Evolutionary conservation across 2,113 vertebrate genomes (phyloP).

Genomic region (Eurystomus gularis): DNA sequence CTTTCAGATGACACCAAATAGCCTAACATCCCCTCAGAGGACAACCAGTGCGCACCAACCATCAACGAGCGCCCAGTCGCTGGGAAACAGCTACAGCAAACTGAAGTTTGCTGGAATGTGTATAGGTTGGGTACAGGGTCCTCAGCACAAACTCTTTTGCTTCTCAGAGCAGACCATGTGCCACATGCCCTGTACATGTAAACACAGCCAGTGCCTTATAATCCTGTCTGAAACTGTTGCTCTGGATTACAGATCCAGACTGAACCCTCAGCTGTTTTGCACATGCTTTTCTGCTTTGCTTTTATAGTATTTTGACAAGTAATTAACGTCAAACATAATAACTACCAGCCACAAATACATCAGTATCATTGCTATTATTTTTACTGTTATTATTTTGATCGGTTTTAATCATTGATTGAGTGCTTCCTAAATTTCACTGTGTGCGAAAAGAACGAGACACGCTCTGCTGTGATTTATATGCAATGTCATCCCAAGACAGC

Average conservation of each 20-base stretch:
- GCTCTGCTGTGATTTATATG: constrained; percentile 7
- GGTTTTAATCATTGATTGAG: constrained; percentile 38
- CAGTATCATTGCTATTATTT: constrained; percentile 14
- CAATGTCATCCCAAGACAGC: background rate
- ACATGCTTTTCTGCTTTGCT: background rate
- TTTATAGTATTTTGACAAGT: background rate
- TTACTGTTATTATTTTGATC: constrained; percentile 8
- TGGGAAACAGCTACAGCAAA: background rate
- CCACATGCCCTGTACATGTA: background rate
- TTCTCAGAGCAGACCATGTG: background rate
- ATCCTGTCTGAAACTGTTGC: background rate
- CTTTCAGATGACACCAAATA: background rate
- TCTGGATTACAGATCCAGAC: background rate
- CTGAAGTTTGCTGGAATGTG: background rate
- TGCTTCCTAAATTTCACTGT: background rate
- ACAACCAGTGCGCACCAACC: background rate
- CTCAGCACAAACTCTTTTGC: background rate
- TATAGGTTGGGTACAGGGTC: background rate
- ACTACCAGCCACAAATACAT: constrained; percentile 14
- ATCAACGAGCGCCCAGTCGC: background rate
- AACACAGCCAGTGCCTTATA: background rate
- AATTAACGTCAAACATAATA: constrained; percentile 1
- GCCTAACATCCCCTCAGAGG: background rate
- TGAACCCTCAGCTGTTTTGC: background rate
- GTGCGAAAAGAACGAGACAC: background rate